Conservation (phyloP, 2,888 invertebrate species). For the Copidosoma aretas region DNA sequence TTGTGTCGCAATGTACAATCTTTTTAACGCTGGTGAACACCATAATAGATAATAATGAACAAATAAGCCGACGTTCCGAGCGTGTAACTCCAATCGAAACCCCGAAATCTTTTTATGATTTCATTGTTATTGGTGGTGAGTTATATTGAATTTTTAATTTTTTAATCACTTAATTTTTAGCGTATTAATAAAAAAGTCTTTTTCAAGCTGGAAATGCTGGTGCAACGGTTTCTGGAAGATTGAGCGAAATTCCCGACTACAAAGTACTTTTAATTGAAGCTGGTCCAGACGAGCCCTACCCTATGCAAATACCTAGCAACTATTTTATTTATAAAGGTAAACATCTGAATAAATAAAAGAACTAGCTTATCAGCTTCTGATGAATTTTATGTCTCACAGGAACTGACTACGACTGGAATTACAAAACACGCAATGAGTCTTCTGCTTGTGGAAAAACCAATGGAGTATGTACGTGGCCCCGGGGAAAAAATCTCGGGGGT, state of each 20-base stretch:
- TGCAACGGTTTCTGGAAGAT: constrained; percentile 68
- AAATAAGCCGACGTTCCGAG: constrained; percentile 63
- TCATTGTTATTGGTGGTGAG: constrained; percentile 69
- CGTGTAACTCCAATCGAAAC: constrained; percentile 62
- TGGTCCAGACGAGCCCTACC: constrained; percentile 73
- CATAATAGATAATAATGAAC: constrained; percentile 39
- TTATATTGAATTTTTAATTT: constrained; percentile 5
- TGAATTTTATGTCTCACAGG: constrained; percentile 39
- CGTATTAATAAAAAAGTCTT: background rate
- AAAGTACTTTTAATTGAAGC: constrained; percentile 74
- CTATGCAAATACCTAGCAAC: constrained; percentile 60
- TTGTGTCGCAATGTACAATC: constrained; percentile 23
- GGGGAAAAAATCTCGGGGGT: constrained; percentile 77
- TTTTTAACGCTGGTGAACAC: constrained; percentile 49
- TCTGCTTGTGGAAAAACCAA: constrained; percentile 66
- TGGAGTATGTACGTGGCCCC: constrained; percentile 69
- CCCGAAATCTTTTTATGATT: constrained; percentile 67
- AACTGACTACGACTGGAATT: constrained; percentile 72
- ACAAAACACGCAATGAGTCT: constrained; percentile 70
- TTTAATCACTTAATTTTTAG: background rate
- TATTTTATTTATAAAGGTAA: constrained; percentile 50
- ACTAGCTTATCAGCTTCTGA: constrained; percentile 4
- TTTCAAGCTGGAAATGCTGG: constrained; percentile 68
- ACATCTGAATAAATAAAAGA: constrained; percentile 6
- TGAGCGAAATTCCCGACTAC: constrained; percentile 71